Evolutionary conservation across 2,888 invertebrate species (phyloP).

Genomic region (Sminthurides aquaticus): DNA sequence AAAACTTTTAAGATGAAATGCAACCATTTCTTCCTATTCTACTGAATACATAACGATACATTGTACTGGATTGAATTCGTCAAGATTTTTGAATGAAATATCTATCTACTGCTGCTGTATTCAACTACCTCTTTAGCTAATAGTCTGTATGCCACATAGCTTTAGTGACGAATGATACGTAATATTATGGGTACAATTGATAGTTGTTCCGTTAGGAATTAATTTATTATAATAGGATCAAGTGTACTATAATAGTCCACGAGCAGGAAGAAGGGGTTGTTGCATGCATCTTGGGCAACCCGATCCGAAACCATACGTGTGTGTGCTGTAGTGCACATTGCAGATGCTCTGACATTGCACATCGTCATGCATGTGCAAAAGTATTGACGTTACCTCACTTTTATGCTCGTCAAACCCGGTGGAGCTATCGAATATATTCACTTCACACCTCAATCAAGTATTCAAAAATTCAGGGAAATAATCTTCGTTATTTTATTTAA

Average conservation of each 20-base stretch:
- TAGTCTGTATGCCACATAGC: background rate
- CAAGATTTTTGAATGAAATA: background rate
- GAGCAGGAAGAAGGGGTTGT: too few relatives aligned
- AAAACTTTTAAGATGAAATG: background rate
- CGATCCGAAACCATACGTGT: too few relatives aligned
- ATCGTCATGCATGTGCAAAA: background rate
- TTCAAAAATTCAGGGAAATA: conserved; percentile 2
- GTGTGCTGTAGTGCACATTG: too few relatives aligned
- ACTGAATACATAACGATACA: background rate
- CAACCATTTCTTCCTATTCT: background rate
- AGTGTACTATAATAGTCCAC: too few relatives aligned
- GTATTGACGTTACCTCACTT: background rate
- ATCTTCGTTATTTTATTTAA: conserved; percentile 1
- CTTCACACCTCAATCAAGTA: background rate
- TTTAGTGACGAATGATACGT: background rate
- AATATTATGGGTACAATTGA: background rate
- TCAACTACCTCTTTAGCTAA: background rate
- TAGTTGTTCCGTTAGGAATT: background rate
- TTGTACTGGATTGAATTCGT: background rate
- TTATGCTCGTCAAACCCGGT: conserved; percentile 16
- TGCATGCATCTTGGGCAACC: too few relatives aligned
- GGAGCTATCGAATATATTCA: background rate
- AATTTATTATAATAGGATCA: background rate
- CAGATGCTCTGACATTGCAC: too few relatives aligned
- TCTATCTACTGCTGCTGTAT: background rate